Evolutionary conservation across 2,797 vertebrate species (phyloP).

Genomic region (Enteromius afrohamiltoni): DNA sequence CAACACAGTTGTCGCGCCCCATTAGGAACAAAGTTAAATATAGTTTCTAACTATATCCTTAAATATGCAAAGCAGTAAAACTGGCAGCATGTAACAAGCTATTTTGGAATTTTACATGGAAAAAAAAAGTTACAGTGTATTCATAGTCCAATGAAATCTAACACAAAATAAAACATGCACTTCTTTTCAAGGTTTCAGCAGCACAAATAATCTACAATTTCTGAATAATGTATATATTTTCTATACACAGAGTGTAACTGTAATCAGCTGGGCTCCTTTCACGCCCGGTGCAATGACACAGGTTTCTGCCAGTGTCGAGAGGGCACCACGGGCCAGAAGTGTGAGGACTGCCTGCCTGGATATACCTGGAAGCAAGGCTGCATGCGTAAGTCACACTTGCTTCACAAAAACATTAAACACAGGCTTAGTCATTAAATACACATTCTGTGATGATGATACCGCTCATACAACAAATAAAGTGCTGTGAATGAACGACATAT

Average conservation of each 20-base stretch:
- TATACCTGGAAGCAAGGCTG: constrained; percentile 89
- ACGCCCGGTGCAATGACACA: constrained; percentile 87
- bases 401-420: constrained; percentile 11
- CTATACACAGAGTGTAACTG: constrained; percentile 86
- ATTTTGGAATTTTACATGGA: background rate
- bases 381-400: constrained; percentile 78
- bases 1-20: constrained; percentile 1
- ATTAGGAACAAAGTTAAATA: background rate
- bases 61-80: background rate
- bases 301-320: constrained; percentile 90
- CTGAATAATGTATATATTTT: constrained; percentile 2
- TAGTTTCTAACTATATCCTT: background rate
- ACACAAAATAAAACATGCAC: background rate
- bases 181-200: background rate
- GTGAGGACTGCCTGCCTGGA: constrained; percentile 88
- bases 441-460: background rate
- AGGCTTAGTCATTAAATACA: constrained; percentile 21
- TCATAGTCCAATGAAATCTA: constrained; percentile 6
- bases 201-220: background rate
- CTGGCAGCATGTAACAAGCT: background rate
- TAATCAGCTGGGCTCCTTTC: constrained; percentile 82
- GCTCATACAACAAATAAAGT: constrained; percentile 6
- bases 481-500: constrained; percentile 39
- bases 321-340: constrained; percentile 87
- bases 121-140: background rate